Evolutionary conservation across 1,140 invertebrate species (phyloP).

Genomic region (Solenopsis fugax): DNA sequence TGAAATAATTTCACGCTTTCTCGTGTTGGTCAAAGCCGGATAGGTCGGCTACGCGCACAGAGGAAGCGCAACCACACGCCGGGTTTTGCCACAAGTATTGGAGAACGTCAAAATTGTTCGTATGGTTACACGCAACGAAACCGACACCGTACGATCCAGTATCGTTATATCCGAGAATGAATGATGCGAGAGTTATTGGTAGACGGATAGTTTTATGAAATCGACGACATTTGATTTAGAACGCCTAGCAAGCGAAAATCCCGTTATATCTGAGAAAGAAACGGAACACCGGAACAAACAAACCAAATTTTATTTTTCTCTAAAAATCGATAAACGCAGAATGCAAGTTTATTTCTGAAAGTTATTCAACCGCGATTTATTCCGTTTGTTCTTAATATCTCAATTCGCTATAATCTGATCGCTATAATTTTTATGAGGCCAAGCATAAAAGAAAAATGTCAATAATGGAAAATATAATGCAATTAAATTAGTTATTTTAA

Average conservation of each 20-base stretch:
- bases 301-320: not conserved
- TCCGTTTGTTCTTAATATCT: not conserved
- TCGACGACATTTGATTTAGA: slow-evolving; percentile 27
- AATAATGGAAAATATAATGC: not conserved
- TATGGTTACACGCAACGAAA: slow-evolving; percentile 26
- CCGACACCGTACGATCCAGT: not conserved
- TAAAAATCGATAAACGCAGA: not conserved
- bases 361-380: not conserved
- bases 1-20: not conserved
- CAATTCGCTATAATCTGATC: not conserved
- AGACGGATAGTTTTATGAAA: slow-evolving; percentile 20
- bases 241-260: not conserved
- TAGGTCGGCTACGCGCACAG: not conserved
- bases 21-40: not conserved
- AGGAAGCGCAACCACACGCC: not conserved
- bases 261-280: too few relatives aligned
- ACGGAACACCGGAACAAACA: not conserved
- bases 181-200: slow-evolving; percentile 7
- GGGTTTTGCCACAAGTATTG: slow-evolving; percentile 31
- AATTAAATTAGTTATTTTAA: not conserved
- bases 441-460: not conserved
- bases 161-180: slow-evolving; percentile 4
- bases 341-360: slow-evolving; percentile 13
- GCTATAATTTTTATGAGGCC: not conserved
- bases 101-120: slow-evolving; percentile 38